These are phyloP conservation scores for Centroberyx gerrardi DNA, from an alignment of 2,797 vertebrate genomes.

Conservation along the genomic window DNA sequence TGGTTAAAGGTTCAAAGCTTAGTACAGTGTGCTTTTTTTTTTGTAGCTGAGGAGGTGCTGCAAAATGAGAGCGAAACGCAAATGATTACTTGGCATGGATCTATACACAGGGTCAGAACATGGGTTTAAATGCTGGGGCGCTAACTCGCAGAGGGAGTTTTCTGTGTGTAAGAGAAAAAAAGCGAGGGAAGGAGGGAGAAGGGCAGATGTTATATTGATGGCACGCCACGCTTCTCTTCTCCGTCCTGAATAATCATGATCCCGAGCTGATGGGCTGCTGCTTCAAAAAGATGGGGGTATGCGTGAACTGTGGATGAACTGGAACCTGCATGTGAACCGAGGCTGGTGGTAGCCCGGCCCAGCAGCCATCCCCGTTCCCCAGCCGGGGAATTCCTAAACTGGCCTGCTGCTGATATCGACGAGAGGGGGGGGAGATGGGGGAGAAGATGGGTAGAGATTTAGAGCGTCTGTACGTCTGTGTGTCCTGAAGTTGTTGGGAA, in stretches of 20 bases:
- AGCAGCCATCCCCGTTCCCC: conserved; percentile 55
- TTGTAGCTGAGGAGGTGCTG: conserved; percentile 38
- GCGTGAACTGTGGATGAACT: conserved; percentile 82
- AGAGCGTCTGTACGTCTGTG: conserved; percentile 26
- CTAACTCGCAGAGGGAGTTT: conserved; percentile 59
- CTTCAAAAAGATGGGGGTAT: conserved; percentile 78
- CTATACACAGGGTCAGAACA: conserved; percentile 69
- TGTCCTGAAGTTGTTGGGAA: conserved; percentile 64
- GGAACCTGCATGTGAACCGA: conserved; percentile 80
- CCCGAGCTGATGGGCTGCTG: conserved; percentile 77
- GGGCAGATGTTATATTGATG: conserved; percentile 76
- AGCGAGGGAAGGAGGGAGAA: conserved; percentile 41
- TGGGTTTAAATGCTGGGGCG: conserved; percentile 62
- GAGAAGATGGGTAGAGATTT: neutral
- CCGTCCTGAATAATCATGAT: conserved; percentile 81
- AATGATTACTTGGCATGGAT: conserved; percentile 68
- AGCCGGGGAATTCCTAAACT: conserved; percentile 63
- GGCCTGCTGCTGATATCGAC: conserved; percentile 62
- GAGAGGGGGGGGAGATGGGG: conserved; percentile 10
- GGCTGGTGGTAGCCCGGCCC: conserved; percentile 66
- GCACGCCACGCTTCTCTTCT: conserved; percentile 65
- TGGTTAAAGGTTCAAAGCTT: conserved; percentile 68
- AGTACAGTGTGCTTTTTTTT: conserved; percentile 50
- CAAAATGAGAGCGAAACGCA: conserved; percentile 54
- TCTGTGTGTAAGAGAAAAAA: conserved; percentile 42